A percentile compares a stretch with the other conserved stretches of the same genome.
phyloP scores from a whole-genome alignment of 2,113 vertebrate genomes.

The Canis aureus region DNA sequence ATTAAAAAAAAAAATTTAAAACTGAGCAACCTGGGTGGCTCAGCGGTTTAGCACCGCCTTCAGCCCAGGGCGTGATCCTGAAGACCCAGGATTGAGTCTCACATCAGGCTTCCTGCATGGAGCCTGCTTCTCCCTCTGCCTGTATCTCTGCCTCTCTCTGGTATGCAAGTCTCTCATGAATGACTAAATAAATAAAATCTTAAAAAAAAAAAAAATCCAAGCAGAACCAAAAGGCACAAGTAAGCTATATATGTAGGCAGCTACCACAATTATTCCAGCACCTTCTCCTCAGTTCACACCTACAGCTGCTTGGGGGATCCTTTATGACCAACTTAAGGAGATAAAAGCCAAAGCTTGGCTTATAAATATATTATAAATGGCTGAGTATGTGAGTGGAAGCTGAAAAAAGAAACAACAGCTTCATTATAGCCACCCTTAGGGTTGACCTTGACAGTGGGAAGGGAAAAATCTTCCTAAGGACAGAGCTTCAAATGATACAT shows the following conservation, averaged over 20 bases:
- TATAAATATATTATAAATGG: slow-evolving; percentile 28
- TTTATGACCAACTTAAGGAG: not conserved
- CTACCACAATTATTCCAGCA: not conserved
- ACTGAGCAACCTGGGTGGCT: too few relatives aligned
- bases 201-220: slow-evolving; percentile 32
- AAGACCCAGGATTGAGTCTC: too few relatives aligned
- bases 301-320: not conserved
- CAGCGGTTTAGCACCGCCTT: too few relatives aligned
- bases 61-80: too few relatives aligned
- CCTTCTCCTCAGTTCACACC: not conserved
- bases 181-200: not conserved
- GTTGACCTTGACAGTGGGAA: slow-evolving; percentile 4
- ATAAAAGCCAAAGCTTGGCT: slow-evolving; percentile 8
- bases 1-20: slow-evolving; percentile 47
- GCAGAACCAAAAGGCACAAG: not conserved
- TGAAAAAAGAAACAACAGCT: slow-evolving; percentile 17
- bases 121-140: too few relatives aligned
- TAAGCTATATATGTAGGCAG: not conserved
- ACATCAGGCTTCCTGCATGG: too few relatives aligned
- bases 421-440: not conserved
- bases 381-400: slow-evolving; percentile 19
- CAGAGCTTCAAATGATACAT: not conserved
- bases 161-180: too few relatives aligned
- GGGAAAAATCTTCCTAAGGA: slow-evolving; percentile 33
- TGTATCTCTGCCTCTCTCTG: too few relatives aligned